Conservation (phyloP, 2,797 vertebrate genomes). For the Podarcis siculus region DNA sequence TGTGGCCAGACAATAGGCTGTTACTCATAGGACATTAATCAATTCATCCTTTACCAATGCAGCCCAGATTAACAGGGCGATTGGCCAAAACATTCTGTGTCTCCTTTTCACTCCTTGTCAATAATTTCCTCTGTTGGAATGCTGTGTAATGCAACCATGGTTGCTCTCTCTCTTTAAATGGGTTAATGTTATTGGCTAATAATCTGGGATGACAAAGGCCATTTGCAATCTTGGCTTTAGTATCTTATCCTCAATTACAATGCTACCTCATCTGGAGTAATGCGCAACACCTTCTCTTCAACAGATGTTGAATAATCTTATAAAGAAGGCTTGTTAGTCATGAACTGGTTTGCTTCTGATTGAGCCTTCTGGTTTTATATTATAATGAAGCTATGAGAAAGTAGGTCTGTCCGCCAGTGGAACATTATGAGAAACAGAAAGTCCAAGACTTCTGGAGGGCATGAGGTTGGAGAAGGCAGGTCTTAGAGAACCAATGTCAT, state of each 20-base stretch:
- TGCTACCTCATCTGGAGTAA: not conserved
- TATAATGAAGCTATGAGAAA: not conserved
- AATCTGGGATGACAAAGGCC: not conserved
- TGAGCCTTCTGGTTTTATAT: not conserved
- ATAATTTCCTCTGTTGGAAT: not conserved
- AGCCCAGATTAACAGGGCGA: not conserved
- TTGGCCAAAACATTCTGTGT: not conserved
- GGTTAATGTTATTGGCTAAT: not conserved
- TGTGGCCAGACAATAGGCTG: not conserved
- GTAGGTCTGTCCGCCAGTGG: not conserved
- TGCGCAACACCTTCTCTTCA: not conserved
- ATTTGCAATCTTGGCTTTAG: not conserved
- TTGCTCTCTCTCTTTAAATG: not conserved
- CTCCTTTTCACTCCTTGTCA: not conserved
- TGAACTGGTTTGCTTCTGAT: not conserved
- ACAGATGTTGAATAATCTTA: not conserved
- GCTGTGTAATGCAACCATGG: not conserved
- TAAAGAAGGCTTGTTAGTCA: not conserved
- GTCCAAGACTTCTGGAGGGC: too few species aligned
- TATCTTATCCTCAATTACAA: not conserved
- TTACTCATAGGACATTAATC: not conserved
- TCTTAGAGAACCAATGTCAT: not conserved
- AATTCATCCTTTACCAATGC: constrained; percentile 1
- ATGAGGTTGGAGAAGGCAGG: not conserved
- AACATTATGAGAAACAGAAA: not conserved